Base-by-base conservation (phyloP, 1,140 invertebrate genomes). In the Ditylenchus dipsaci region DNA sequence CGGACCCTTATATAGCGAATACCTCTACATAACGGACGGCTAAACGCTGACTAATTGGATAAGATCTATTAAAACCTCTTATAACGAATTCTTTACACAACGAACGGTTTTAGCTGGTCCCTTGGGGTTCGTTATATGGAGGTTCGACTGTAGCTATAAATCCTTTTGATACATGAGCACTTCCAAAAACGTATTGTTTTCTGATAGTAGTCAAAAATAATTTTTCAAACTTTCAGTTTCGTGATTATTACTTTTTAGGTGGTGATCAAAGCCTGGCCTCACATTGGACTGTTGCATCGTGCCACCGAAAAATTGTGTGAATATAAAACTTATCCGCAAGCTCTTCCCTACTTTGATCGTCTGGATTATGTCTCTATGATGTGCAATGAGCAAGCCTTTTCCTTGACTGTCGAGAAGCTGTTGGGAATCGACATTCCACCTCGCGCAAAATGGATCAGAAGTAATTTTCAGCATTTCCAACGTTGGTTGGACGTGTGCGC, bases 311-410 rank as follows among this genome's bases (percentile, higher is more conserved):
- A 98, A 83, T 86, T 98, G 1, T 97, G 97, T 71, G 95, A 98
- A 85, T 93, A 97, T 83, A 98, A 98, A 85, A 97, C 95, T 0
- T 98, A 96, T 83, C 92, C 90, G 5, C 92, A 97, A 86, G 93
- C 94, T 0, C 84, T 98, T 64, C 95, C 95, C 0, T 98, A 97
- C 84, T 96, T 97, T 83, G 95, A 97, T 86, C 88, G 95, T 1
- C 86, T 98, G n/a, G 95, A 98, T 84, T 98, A 98, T 82, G 93
- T 97, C 0, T 97, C 93, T 0, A 97, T 97, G 94, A 97, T 98
- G 95, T 92, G 90, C 85, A 97, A 97, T 84, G 95, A 98, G 84
- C 93, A 97, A 81, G 92, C 91, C 78, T 98, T 90, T 84, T 93
- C 92, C 11, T 81, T 98, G 61, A 94, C 95, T 7, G 89, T 98